Conservation (phyloP, 2,113 vertebrate species). For the Mus spicilegus region DNA sequence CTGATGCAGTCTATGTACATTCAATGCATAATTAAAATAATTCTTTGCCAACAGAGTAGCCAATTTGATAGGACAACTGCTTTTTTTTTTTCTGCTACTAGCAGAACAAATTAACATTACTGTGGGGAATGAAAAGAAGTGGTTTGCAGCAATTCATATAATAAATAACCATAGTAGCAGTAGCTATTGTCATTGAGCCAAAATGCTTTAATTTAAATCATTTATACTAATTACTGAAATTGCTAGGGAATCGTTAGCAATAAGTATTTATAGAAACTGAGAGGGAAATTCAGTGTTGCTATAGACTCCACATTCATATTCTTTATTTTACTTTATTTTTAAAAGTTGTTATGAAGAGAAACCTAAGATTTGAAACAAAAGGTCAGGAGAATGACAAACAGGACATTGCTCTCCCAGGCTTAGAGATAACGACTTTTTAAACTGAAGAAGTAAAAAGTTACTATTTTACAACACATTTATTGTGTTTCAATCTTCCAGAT, state of each 20-base stretch:
- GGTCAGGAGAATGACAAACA: neutral
- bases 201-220: slow-evolving; percentile 73
- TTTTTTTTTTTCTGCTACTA: slow-evolving; percentile 50
- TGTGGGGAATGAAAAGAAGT: slow-evolving; percentile 56
- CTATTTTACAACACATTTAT: neutral
- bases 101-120: slow-evolving; percentile 70
- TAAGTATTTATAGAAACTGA: slow-evolving; percentile 67
- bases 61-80: slow-evolving; percentile 66
- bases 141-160: slow-evolving; percentile 40
- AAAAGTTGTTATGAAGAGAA: slow-evolving; percentile 26
- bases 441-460: neutral
- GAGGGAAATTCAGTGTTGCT: slow-evolving; percentile 46
- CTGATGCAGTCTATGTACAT: slow-evolving; percentile 35
- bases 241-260: slow-evolving; percentile 59
- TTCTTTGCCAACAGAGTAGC: slow-evolving; percentile 44
- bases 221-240: slow-evolving; percentile 70
- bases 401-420: neutral
- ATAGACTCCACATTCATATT: slow-evolving; percentile 54
- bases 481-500: slow-evolving; percentile 6
- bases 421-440: neutral
- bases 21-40: slow-evolving; percentile 63
- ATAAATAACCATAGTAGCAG: slow-evolving; percentile 65
- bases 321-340: slow-evolving; percentile 62
- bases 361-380: slow-evolving; percentile 2
- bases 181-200: slow-evolving; percentile 64